Evolutionary conservation across 1,140 invertebrate genomes (phyloP).

Genomic region (Nymphalis io): DNA sequence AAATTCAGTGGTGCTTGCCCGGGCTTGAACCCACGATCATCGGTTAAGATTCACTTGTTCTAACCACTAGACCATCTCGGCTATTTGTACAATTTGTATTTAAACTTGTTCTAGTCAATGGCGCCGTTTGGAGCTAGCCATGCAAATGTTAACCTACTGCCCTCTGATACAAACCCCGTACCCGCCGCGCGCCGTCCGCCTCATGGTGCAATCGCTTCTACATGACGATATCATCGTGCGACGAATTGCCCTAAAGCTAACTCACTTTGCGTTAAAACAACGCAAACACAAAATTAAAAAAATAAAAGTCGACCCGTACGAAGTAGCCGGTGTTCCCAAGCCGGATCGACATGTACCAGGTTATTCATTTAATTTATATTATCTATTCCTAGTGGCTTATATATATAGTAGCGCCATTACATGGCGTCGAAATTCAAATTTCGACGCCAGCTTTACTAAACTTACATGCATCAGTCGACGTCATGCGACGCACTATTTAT

Average conservation of each 20-base stretch:
- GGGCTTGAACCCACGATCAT: too few species aligned
- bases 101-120: conserved; percentile 84
- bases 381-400: neutral
- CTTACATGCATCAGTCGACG: too few species aligned
- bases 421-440: too few species aligned
- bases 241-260: conserved; percentile 84
- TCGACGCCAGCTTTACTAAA: too few species aligned
- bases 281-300: conserved; percentile 87
- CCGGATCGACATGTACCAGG: conserved; percentile 62
- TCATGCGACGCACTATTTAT: too few species aligned
- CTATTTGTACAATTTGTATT: too few species aligned
- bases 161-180: conserved; percentile 85
- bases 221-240: conserved; percentile 89
- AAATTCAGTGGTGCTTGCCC: too few species aligned
- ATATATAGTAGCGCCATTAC: too few species aligned
- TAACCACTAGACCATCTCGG: too few species aligned
- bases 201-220: conserved; percentile 85
- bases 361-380: conserved; percentile 23
- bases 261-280: conserved; percentile 88
- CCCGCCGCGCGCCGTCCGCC: conserved; percentile 83
- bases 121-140: conserved; percentile 88
- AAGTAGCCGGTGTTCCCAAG: conserved; percentile 56
- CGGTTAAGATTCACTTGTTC: too few species aligned
- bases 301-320: conserved; percentile 80
- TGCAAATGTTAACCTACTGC: conserved; percentile 87